These are phyloP conservation scores for Athripsodes cinereus DNA, from an alignment of 2,888 invertebrate genomes.

Conservation along the genomic window DNA sequence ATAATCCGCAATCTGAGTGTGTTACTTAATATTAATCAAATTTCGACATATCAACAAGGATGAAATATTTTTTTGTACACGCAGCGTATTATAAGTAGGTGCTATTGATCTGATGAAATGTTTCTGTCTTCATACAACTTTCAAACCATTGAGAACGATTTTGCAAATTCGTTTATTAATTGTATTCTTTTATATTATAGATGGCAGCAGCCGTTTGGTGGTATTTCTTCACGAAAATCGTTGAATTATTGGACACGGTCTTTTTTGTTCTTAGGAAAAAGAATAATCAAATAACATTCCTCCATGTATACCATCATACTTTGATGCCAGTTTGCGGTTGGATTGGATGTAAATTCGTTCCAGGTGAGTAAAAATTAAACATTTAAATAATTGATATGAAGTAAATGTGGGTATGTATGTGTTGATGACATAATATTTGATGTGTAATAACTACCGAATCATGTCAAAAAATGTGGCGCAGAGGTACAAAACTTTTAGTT, in stretches of 20 bases:
- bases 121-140: not conserved
- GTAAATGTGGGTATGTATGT: too few relatives aligned
- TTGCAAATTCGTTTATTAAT: not conserved
- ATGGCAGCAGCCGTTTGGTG: conserved; percentile 65
- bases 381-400: too few relatives aligned
- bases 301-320: conserved; percentile 86
- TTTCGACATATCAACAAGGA: too few relatives aligned
- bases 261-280: conserved; percentile 90
- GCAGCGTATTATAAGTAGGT: too few relatives aligned
- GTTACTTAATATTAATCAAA: too few relatives aligned
- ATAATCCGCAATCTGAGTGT: too few relatives aligned
- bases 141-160: not conserved
- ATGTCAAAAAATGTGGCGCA: too few relatives aligned
- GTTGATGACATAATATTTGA: too few relatives aligned
- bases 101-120: too few relatives aligned
- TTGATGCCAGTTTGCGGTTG: conserved; percentile 74
- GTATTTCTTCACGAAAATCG: conserved; percentile 73
- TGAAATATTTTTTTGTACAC: too few relatives aligned
- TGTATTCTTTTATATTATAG: conserved; percentile 34
- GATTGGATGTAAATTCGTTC: conserved; percentile 72
- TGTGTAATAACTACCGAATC: too few relatives aligned
- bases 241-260: conserved; percentile 73
- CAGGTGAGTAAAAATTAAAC: conserved; percentile 46
- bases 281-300: conserved; percentile 77
- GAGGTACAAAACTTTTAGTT: too few relatives aligned